Conservation (phyloP, 2,113 vertebrate genomes). For the Microtus ochrogaster region DNA sequence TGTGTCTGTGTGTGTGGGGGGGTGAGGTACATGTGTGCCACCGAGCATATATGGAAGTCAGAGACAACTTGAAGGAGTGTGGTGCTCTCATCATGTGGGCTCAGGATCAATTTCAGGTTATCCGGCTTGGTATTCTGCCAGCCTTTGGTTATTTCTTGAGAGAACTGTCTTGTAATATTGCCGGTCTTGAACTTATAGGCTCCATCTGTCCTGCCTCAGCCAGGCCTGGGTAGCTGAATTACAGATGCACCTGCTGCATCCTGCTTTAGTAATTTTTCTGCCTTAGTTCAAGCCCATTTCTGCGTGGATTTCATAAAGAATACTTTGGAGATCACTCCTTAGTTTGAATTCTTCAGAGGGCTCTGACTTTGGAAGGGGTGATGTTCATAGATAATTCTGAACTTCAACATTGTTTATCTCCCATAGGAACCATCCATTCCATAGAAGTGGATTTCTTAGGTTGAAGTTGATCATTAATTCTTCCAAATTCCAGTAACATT, state of each 20-base stretch:
- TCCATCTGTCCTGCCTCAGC: background rate
- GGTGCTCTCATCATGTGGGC: background rate
- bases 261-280: slow-evolving; percentile 21
- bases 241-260: background rate
- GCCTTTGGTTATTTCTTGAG: background rate
- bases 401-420: slow-evolving; percentile 42
- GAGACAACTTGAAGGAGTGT: background rate
- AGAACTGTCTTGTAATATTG: background rate
- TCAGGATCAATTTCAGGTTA: background rate
- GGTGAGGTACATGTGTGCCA: background rate
- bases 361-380: background rate
- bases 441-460: slow-evolving; percentile 12
- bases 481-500: slow-evolving; percentile 18
- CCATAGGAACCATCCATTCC: background rate
- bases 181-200: background rate
- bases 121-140: background rate
- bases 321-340: background rate
- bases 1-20: background rate
- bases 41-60: background rate
- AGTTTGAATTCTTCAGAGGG: background rate
- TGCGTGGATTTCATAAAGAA: slow-evolving; percentile 45
- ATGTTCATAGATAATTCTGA: slow-evolving; percentile 22
- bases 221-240: background rate
- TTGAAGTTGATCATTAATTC: slow-evolving; percentile 47
- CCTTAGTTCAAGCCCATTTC: slow-evolving; percentile 22